Percentiles rank a stretch among this genome's conserved stretches.
Conservation (phyloP, 2,888 invertebrate species). For the Psylliodes chrysocephalus region DNA sequence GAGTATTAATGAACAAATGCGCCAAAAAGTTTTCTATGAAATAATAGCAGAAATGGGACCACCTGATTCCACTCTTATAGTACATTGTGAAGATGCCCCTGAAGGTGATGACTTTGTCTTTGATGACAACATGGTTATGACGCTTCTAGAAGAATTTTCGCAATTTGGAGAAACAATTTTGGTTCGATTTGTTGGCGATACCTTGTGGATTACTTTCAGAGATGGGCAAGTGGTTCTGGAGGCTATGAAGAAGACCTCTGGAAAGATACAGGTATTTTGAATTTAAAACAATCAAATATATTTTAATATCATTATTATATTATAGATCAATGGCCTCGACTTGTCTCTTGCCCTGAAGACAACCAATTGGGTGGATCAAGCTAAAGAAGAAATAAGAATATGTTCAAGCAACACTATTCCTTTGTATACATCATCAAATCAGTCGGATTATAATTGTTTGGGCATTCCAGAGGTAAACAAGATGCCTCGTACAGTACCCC, state of each 20-base stretch:
- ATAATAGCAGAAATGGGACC: slow-evolving; percentile 91
- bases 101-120: slow-evolving; percentile 69
- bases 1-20: slow-evolving; percentile 79
- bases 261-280: slow-evolving; percentile 43
- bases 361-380: slow-evolving; percentile 84
- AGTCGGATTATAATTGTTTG: slow-evolving; percentile 63
- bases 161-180: slow-evolving; percentile 90
- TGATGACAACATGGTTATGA: slow-evolving; percentile 83
- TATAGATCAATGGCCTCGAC: slow-evolving; percentile 71
- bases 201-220: slow-evolving; percentile 92
- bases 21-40: slow-evolving; percentile 79
- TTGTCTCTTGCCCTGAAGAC: slow-evolving; percentile 82
- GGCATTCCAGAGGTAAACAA: slow-evolving; percentile 66
- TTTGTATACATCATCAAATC: slow-evolving; percentile 65
- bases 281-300: neutral
- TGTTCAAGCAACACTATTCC: slow-evolving; percentile 88
- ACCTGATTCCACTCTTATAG: slow-evolving; percentile 92
- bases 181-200: slow-evolving; percentile 88
- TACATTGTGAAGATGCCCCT: slow-evolving; percentile 63
- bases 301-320: slow-evolving; percentile 3
- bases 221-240: slow-evolving; percentile 89
- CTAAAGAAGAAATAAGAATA: slow-evolving; percentile 84
- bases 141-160: slow-evolving; percentile 81
- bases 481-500: slow-evolving; percentile 60
- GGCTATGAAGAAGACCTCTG: slow-evolving; percentile 64